Evolutionary conservation across 1,140 invertebrate genomes (phyloP).

Genomic region (Drosophila paulistorum): DNA sequence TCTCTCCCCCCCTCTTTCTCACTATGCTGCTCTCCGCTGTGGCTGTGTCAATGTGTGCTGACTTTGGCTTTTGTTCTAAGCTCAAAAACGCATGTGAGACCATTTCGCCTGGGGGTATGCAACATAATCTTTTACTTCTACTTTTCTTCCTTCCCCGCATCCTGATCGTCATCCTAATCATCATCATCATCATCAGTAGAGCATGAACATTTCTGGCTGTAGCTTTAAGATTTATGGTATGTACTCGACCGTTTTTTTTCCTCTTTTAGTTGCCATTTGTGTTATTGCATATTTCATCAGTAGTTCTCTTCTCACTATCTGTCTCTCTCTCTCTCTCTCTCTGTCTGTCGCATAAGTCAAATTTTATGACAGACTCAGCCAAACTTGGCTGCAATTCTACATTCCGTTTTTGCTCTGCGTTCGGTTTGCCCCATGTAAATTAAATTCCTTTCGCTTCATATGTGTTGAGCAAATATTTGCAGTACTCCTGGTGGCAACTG

Average conservation of each 20-base stretch:
- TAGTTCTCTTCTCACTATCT: not conserved
- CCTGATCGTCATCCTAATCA: constrained; percentile 21
- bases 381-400: constrained; percentile 19
- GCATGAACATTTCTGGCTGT: constrained; percentile 21
- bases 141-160: not conserved
- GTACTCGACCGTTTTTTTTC: constrained; percentile 24
- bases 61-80: constrained; percentile 48
- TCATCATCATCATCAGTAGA: constrained; percentile 42
- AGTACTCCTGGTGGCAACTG: constrained; percentile 32
- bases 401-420: constrained; percentile 38
- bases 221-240: constrained; percentile 61
- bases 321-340: not conserved
- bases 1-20: not conserved
- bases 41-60: too few species aligned
- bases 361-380: constrained; percentile 36
- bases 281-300: constrained; percentile 68
- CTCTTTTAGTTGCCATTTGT: constrained; percentile 57
- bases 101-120: constrained; percentile 27
- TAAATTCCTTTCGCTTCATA: constrained; percentile 48
- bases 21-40: not conserved
- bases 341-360: constrained; percentile 38
- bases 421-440: constrained; percentile 46
- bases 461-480: constrained; percentile 42
- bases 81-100: constrained; percentile 26
- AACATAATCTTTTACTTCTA: constrained; percentile 17